Evolutionary conservation across 92 coral and sea anemone species (phyloP).

Genomic region (Parazoanthus darwini): DNA sequence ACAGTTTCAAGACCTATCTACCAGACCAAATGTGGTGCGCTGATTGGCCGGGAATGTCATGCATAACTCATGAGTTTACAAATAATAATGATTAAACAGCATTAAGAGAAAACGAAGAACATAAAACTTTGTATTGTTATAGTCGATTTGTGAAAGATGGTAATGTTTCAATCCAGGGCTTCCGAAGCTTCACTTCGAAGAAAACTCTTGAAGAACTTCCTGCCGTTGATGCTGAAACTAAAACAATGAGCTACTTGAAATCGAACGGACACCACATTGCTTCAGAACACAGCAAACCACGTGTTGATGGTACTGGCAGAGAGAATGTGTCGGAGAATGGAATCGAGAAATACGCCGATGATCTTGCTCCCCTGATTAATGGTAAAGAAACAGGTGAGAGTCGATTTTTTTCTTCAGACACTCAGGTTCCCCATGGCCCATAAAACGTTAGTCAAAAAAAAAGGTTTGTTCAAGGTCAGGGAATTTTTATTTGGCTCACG

Average conservation of each 20-base stretch:
- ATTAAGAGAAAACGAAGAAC: background rate
- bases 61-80: too few relatives aligned
- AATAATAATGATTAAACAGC: too few relatives aligned
- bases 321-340: constrained; percentile 51
- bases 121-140: background rate
- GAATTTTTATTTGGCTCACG: too few relatives aligned
- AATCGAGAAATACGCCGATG: constrained; percentile 21
- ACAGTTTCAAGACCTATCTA: too few relatives aligned
- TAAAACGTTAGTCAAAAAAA: too few relatives aligned
- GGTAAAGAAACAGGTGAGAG: constrained; percentile 14
- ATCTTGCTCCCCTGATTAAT: background rate
- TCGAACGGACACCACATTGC: constrained; percentile 74
- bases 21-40: too few relatives aligned
- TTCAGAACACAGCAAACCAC: constrained; percentile 24
- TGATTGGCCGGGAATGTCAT: too few relatives aligned
- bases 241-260: constrained; percentile 78
- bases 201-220: constrained; percentile 82
- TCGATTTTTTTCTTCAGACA: background rate
- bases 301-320: constrained; percentile 47
- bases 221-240: constrained; percentile 77
- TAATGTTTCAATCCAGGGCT: constrained; percentile 6
- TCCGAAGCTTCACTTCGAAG: constrained; percentile 13
- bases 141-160: background rate
- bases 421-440: too few relatives aligned
- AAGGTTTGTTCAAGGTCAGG: too few relatives aligned